Evolutionary conservation across 2,888 invertebrate genomes (phyloP).

Genomic region (Phasia obesa): DNA sequence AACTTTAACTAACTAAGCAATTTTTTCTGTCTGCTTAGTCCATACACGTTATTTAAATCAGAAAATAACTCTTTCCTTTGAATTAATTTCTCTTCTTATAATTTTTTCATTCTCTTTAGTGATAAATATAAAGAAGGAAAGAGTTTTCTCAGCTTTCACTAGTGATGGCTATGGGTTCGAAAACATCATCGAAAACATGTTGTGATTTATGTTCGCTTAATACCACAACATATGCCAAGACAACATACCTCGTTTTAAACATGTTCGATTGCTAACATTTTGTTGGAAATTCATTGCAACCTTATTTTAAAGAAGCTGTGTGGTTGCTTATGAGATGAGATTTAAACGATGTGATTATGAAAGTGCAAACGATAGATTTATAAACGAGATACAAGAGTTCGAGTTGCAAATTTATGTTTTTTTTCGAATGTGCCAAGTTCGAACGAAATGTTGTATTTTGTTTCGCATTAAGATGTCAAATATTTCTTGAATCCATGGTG

Average conservation of each 20-base stretch:
- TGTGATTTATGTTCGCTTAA: background rate
- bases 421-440: background rate
- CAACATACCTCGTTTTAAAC: background rate
- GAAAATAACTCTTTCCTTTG: background rate
- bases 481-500: too few relatives aligned
- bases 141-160: background rate
- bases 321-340: background rate
- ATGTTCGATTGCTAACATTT: background rate
- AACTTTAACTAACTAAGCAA: too few relatives aligned
- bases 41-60: background rate
- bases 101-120: background rate
- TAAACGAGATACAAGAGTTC: background rate
- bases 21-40: background rate
- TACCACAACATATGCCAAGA: background rate
- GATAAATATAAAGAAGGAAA: background rate
- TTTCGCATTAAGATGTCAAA: too few relatives aligned
- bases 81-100: background rate
- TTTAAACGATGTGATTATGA: constrained; percentile 3
- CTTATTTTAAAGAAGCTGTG: background rate
- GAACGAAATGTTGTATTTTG: too few relatives aligned
- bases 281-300: constrained; percentile 1
- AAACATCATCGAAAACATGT: too few relatives aligned
- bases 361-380: background rate
- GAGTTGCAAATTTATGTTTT: background rate
- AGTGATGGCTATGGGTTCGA: background rate